Percentiles rank a stretch among this genome's conserved stretches.
Conservation (phyloP, 1,140 invertebrate genomes). For the Drosophila parvula region DNA sequence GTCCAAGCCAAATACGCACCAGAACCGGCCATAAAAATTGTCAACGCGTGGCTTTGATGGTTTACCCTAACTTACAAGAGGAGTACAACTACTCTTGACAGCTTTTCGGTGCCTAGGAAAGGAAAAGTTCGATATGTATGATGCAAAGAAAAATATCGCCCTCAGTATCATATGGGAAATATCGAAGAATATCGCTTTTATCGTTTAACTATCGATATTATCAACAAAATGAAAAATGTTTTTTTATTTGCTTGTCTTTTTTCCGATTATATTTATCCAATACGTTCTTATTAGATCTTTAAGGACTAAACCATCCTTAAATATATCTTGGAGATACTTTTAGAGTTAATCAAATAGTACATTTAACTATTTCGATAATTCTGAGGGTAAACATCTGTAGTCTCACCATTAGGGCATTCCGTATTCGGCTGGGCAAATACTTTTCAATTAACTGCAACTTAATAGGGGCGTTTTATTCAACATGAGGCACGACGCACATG, state of each 20-base stretch:
- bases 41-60: constrained; percentile 59
- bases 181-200: no score
- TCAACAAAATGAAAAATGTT: no score
- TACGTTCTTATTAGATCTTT: background rate
- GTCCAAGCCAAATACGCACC: constrained; percentile 69
- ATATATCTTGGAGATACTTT: background rate
- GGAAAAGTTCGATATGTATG: no score
- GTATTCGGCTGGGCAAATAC: background rate
- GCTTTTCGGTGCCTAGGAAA: background rate
- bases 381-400: background rate
- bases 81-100: background rate
- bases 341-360: no score
- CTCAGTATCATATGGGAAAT: no score
- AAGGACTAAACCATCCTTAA: background rate
- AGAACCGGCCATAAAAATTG: constrained; percentile 76
- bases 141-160: no score
- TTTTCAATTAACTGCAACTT: constrained; percentile 47
- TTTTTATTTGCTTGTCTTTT: no score
- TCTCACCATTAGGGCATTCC: constrained; percentile 2
- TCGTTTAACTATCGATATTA: no score
- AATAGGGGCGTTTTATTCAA: constrained; percentile 79
- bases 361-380: background rate
- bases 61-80: constrained; percentile 13
- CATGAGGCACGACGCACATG: constrained; percentile 64
- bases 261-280: no score